Evolutionary conservation across 2,113 vertebrate genomes (phyloP), one percentile per base, ranked within the genome.

Genomic region (Taurulus bubalis): DNA sequence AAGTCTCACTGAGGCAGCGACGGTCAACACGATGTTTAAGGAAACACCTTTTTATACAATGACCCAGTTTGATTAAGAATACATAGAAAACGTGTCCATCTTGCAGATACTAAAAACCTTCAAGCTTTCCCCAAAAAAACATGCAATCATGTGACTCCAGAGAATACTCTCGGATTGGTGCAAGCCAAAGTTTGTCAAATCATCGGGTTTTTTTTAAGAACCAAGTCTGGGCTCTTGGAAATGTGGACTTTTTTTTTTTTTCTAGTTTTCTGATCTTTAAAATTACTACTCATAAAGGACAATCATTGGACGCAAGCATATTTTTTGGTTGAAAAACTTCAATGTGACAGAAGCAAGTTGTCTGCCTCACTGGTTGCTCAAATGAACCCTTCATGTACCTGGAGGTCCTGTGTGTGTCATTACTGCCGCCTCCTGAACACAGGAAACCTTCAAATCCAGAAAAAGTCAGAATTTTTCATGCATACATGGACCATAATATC

Each of bases 351-450:
- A 55, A 55, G 8, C n/a, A 15, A 14, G 16, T 10, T 10, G 4
- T 45, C 30, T 71, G 67, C 51, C 16, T 77, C 59, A 30, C 36
- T 15, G 49, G 56, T 65, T 49, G 16, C n/a, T 71, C 51, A 71
- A 34, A 24, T 65, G 12, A 28, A 56, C 28, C 40, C 42, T 40
- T 83, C 6, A 26, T 64, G 62, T 36, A 73, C 55, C 62, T 66
- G 51, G 18, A 7, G 26, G 18, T 64, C 22, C 32, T 36, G 51
- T 11, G 40, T 26, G 45, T 15, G 11, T 68, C 11, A 69, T 78
- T 47, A 74, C 45, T 55, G 22, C 74, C 30, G 53, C 69, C 51
- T 66, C 40, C 58, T 71, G 73, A 83, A 51, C 63, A 60, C 42
- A 51, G 32, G 42, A 68, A 51, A 51, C 55, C 30, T 10, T 56